Evolutionary conservation across 2,797 vertebrate genomes (phyloP).

Genomic region (Myiotriccus ornatus): DNA sequence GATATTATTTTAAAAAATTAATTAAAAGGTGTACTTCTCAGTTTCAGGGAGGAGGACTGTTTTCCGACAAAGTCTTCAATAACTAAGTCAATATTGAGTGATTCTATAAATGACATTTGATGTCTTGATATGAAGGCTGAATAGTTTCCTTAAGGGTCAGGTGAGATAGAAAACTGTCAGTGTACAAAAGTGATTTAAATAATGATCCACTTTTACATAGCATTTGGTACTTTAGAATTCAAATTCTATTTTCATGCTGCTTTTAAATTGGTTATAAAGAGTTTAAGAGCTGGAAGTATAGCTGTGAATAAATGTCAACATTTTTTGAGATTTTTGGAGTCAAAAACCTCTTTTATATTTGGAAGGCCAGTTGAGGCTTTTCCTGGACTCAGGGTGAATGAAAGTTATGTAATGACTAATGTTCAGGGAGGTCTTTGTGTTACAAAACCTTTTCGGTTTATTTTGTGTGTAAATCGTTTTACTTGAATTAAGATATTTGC

Average conservation of each 20-base stretch:
- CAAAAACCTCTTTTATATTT: background rate
- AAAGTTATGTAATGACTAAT: background rate
- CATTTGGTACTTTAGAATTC: background rate
- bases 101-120: background rate
- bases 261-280: background rate
- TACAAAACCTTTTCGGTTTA: background rate
- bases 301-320: background rate
- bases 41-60: background rate
- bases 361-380: background rate
- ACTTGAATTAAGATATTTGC: background rate
- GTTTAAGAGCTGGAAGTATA: background rate
- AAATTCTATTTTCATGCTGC: background rate
- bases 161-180: background rate
- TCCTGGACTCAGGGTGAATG: background rate
- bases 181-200: background rate
- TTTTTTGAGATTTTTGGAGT: background rate
- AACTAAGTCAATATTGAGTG: background rate
- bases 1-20: background rate
- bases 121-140: background rate
- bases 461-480: background rate
- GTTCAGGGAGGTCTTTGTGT: background rate
- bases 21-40: background rate
- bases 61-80: background rate
- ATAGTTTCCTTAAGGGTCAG: background rate
- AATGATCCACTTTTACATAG: background rate